phyloP scores from a whole-genome alignment of 2,113 vertebrate species.

The Tyrannus savana region DNA sequence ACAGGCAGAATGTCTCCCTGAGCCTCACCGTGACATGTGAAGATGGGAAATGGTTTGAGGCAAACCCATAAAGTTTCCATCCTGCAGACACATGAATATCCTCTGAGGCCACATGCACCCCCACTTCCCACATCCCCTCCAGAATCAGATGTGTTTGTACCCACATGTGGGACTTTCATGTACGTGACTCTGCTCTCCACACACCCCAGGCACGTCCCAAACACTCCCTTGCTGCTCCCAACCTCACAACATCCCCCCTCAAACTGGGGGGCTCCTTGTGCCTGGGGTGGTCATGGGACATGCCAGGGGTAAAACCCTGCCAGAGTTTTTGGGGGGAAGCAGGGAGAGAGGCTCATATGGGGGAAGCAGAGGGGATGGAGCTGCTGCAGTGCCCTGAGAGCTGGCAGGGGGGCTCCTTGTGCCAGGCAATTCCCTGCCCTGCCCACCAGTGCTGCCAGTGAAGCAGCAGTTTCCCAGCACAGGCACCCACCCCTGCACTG shows the following conservation, averaged over 20 bases:
- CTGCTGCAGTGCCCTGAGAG: not conserved
- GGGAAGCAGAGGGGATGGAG: not conserved
- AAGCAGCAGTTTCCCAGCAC: not conserved
- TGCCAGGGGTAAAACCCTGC: not conserved
- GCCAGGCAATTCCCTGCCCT: not conserved
- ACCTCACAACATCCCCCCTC: accelerated
- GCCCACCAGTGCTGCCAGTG: not conserved
- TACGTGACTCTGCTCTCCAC: not conserved
- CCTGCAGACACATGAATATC: not conserved
- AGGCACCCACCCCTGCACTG: not conserved
- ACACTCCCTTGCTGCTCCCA: not conserved
- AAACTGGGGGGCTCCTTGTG: not conserved
- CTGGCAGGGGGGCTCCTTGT: not conserved
- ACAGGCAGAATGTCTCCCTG: not conserved
- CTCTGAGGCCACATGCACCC: not conserved
- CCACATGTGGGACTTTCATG: not conserved
- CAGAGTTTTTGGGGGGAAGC: not conserved
- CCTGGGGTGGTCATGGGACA: not conserved
- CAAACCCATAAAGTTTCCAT: not conserved
- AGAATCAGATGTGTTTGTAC: not conserved
- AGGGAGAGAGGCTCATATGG: not conserved
- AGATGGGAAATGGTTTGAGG: not conserved
- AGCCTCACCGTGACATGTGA: not conserved
- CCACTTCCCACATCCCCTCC: not conserved
- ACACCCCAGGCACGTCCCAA: not conserved